Evolutionary conservation across 2,113 vertebrate species (phyloP).

Genomic region (Chrysemys picta): DNA sequence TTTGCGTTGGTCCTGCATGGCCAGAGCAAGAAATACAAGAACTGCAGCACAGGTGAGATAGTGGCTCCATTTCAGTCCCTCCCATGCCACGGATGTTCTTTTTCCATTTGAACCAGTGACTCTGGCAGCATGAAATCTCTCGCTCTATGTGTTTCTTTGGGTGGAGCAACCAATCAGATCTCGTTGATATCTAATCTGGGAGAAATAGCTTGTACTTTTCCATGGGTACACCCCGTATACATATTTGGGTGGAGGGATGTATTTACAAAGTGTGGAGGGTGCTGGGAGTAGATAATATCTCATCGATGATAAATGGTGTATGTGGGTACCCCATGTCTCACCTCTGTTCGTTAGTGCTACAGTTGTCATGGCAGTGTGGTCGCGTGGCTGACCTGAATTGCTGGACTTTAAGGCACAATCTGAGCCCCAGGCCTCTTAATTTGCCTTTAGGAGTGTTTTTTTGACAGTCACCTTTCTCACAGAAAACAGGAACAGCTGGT

Average conservation of each 20-base stretch:
- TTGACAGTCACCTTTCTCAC: background rate
- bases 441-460: background rate
- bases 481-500: background rate
- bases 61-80: rapidly evolving
- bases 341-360: background rate
- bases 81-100: rapidly evolving
- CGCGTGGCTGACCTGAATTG: background rate
- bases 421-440: background rate
- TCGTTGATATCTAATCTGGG: background rate
- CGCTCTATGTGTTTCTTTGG: background rate
- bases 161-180: background rate
- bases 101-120: background rate
- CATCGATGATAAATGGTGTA: background rate
- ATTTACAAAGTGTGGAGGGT: background rate
- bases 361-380: background rate
- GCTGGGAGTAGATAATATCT: background rate
- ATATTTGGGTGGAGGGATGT: background rate
- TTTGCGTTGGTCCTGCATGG: conserved; percentile 89
- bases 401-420: background rate
- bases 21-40: conserved; percentile 90
- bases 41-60: conserved; percentile 85
- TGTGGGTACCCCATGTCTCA: background rate
- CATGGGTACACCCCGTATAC: rapidly evolving
- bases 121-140: background rate
- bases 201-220: conserved; percentile 17